Evolutionary conservation across 2,797 vertebrate genomes (phyloP), one percentile per base, ranked within the genome.

Genomic region (Coilia nasus): DNA sequence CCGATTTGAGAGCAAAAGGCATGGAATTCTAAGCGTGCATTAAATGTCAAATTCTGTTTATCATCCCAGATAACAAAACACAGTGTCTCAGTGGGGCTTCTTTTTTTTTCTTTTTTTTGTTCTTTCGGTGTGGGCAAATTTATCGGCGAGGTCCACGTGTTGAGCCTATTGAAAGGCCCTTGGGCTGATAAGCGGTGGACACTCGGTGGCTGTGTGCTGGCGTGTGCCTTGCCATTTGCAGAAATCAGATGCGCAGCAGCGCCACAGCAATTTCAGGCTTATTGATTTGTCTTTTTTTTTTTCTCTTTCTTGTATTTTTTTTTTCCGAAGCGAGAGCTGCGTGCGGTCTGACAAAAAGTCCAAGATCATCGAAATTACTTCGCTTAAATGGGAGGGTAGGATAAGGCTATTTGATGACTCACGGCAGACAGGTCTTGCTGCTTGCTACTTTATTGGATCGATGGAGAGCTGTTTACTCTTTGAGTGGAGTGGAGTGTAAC

Each of bases 401-500:
- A 85, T 25, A 88, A 87, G 89, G 89, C 90, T 92, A 90, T 90
- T 87, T 80, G 82, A 59, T 87, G 90, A 82, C 84, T 84, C 81
- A 83, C 78, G 80, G 90, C 87, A 91, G 5, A 28, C 87, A 64
- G 85, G 85, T 82, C 86, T 35, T 75, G 87, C 89, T 82, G 60
- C 71, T 81, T 62, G 46, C 15, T 82, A 91, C 89, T 93, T 94
- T 92, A 94, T 92, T 93, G 93, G 92, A 95, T 95, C 94, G 88
- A 95, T 94, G 89, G 75, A 86, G 87, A 71, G 87, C 88, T 91
- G 90, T 19, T 50, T 28, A 91, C 78, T 87, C 90, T 78, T 90
- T 87, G 81, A 91, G 85, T 88, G 31, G 90, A 92, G 90, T 85
- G 0, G 81, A 86, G 88, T 88, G 88, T 86, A 78, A 90, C 89